A percentile compares a stretch with the other conserved stretches of the same genome.
Evolutionary conservation across 1,140 invertebrate species (phyloP).

Genomic region (Vollenhovia emeryi): DNA sequence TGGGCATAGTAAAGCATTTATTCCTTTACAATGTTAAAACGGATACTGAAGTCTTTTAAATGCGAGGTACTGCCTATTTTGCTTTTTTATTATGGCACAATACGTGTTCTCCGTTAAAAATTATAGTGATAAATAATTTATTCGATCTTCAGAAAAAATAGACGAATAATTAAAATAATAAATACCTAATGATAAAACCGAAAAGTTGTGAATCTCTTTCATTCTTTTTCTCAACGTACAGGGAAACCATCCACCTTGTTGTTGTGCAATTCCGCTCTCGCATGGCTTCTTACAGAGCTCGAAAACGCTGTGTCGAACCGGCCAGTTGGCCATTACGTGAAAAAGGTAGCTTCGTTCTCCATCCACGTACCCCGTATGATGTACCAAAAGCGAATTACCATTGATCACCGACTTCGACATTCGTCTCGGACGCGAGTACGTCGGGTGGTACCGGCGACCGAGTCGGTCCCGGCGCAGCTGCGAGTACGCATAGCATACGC

Average conservation of each 20-base stretch:
- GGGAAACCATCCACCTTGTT: background rate
- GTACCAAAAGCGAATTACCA: conserved; percentile 28
- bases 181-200: background rate
- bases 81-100: background rate
- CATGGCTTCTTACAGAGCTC: background rate
- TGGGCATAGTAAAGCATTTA: background rate
- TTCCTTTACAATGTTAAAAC: background rate
- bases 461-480: conserved; percentile 39
- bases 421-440: background rate
- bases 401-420: conserved; percentile 28
- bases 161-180: background rate
- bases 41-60: background rate
- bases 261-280: background rate
- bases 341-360: conserved; percentile 59
- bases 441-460: conserved; percentile 55
- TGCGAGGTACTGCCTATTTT: background rate
- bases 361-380: conserved; percentile 29
- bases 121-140: background rate
- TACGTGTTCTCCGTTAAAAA: background rate
- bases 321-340: background rate
- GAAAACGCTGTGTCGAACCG: background rate
- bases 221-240: background rate
- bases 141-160: background rate
- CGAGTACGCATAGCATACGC: conserved; percentile 24
- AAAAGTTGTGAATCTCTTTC: background rate